Base-by-base conservation (phyloP, 2,113 vertebrate species). In the Rhadina sibilatrix region DNA sequence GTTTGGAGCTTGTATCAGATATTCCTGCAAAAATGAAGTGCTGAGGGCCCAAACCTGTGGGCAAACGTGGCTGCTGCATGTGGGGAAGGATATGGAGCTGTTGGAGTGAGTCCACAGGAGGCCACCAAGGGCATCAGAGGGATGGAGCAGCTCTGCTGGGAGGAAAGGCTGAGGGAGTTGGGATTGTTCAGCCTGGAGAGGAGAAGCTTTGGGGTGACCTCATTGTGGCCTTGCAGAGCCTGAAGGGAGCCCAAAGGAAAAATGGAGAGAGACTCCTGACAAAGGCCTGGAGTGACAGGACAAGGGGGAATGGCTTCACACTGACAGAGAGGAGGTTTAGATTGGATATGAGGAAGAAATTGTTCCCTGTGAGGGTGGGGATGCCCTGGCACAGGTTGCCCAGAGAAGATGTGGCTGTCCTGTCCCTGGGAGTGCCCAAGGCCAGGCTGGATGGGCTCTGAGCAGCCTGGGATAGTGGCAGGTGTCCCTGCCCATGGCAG, bases 381-480 rank as follows among this genome's bases (percentile, higher is more conserved):
- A 64, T 15, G 18, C 28, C 27, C 69, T 74, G 59, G 59, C 82
- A 40, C 40, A 64, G n/a, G n/a, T 0, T 78, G 2, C 0, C 40
- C 56, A 78, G 28, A 63, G 65, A 1, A 54, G 47, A 28, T 79
- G 56, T 54, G 47, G 30, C n/a, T 70, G n/a, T 10, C 12, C 42
- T 35, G 40, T 22, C 31, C 21, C 50, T 71, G 57, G 17, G 0
- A 42, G 21, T 56, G 42, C 35, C 14, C 66, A 27, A 72, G 14
- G 22, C 25, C 42, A 72, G 50, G 25, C 0, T 72, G 44, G 44
- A 65, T 1, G 11, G 42, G 21, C 21, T 64, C 0, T 0, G 66
- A 72, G 57, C 14, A 35, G 1, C 0, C 18, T 50, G 59, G 37
- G 4, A 2, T 2, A 27, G 27, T 37, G 44, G 18, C 0, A 44